phyloP scores from a whole-genome alignment of 2,888 invertebrate genomes.

The Nemurella pictetii region DNA sequence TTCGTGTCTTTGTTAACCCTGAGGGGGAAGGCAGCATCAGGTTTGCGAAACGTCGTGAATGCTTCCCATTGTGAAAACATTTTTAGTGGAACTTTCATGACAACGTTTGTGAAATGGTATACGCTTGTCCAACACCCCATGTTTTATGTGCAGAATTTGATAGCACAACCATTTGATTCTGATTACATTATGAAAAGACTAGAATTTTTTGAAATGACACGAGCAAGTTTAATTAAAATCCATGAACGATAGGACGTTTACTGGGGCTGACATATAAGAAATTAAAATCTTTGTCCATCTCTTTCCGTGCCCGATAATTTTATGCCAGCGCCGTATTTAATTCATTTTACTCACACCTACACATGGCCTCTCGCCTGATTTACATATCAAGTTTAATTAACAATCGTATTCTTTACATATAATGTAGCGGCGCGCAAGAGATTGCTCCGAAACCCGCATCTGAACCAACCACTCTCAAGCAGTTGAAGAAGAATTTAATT shows the following conservation, averaged over 20 bases:
- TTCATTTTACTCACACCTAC: neutral
- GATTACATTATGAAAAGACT: too few relatives aligned
- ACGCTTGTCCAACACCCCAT: too few relatives aligned
- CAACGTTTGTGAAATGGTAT: too few relatives aligned
- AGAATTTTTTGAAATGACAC: too few relatives aligned
- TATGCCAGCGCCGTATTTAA: neutral
- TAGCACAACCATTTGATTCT: too few relatives aligned
- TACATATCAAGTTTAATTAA: slow-evolving; percentile 10
- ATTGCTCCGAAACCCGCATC: neutral
- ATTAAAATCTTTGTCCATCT: neutral
- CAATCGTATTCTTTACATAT: neutral
- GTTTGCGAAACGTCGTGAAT: too few relatives aligned
- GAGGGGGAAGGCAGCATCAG: too few relatives aligned
- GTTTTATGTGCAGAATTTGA: too few relatives aligned
- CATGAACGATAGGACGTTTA: neutral
- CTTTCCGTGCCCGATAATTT: neutral
- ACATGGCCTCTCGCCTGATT: neutral
- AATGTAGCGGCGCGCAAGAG: neutral
- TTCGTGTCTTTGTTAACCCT: too few relatives aligned
- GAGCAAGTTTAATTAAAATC: too few relatives aligned
- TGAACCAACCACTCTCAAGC: neutral
- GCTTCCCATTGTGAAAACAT: too few relatives aligned
- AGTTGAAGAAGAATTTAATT: slow-evolving; percentile 19
- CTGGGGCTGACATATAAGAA: neutral
- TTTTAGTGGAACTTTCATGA: too few relatives aligned